Base-by-base conservation (phyloP, 2,797 vertebrate genomes). In the Cossypha heuglini region DNA sequence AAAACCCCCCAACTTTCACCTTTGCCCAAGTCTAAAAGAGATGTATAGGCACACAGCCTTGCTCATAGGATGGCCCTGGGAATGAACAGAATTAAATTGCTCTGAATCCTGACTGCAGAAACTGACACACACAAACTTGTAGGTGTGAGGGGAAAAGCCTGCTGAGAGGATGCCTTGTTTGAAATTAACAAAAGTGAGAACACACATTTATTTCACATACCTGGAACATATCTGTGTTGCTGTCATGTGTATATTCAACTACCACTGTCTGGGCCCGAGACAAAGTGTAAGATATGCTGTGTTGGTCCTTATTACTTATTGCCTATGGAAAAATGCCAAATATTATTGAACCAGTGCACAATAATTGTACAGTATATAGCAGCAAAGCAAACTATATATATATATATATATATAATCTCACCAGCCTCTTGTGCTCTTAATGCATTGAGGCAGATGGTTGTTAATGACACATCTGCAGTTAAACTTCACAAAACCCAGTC, bases 301-400 rank as follows among this genome's bases (percentile, higher is more conserved):
- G 99, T 98, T 99, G 99, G 98, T 99, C 99, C 98, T 99, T 99
- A 98, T 99, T 99, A 97, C 99, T 99, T 98, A 99, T 99, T 98
- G 99, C 99, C 99, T 99, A 86, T 8, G 58, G 92, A 92, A 85
- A 87, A 94, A 93, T 9, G 28, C 31, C 85, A 80, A 63, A 24
- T 42, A 33, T 94, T 94, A 95, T 8, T 84, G 46, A 80, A 86
- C 17, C 31, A 63, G 29, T 13, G 28, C 74, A 81, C 45, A 82
- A 3, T 4, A 66, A 66, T 46, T 67, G 25, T 43, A 55, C 40
- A 31, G 9, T 59, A 80, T 10, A 77, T 18, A 89, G 26, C 42
- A 43, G 42, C 42, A 43, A 43, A 43, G 42, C 42, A 43, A 17
- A 42, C 42, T 42, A 42, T 17, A 42, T 38, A 38, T 38, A 37